A percentile compares a stretch with the other conserved stretches of the same genome.
Evolutionary conservation across 2,888 invertebrate species (phyloP).

Genomic region (Blera fallax): DNA sequence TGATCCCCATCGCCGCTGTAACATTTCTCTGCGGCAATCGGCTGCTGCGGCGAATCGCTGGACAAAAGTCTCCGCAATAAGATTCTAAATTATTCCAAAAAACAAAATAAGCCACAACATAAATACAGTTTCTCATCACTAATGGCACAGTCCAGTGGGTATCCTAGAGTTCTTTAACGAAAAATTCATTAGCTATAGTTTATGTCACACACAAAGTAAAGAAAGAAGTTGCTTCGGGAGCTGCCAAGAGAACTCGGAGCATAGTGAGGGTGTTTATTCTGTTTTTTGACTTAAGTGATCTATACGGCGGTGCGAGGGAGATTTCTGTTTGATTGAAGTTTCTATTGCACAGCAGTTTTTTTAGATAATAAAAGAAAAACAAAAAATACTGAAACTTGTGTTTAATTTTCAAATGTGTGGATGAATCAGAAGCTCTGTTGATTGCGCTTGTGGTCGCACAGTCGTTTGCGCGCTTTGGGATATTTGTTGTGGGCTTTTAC

Average conservation of each 20-base stretch:
- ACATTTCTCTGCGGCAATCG: constrained; percentile 97
- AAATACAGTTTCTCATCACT: constrained; percentile 36
- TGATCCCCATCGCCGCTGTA: constrained; percentile 91
- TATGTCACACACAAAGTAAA: constrained; percentile 52
- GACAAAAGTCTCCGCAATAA: constrained; percentile 60
- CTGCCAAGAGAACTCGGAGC: not conserved
- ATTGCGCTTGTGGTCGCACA: no score
- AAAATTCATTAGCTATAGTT: constrained; percentile 36
- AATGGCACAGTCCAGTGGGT: constrained; percentile 18
- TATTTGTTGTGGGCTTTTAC: no score
- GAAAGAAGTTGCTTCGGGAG: not conserved
- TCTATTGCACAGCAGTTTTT: constrained; percentile 36
- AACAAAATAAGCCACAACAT: constrained; percentile 25
- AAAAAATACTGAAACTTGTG: not conserved
- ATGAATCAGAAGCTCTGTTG: no score
- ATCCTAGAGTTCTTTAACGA: constrained; percentile 18
- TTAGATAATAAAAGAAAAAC: constrained; percentile 46
- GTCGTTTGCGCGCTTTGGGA: no score
- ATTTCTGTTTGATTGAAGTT: constrained; percentile 63
- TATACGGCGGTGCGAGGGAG: constrained; percentile 10
- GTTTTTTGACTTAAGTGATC: constrained; percentile 54
- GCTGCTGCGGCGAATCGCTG: constrained; percentile 88
- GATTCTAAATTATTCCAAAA: constrained; percentile 39
- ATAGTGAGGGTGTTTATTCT: constrained; percentile 18
- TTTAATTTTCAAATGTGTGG: not conserved